phyloP scores from a whole-genome alignment of 2,888 invertebrate species.

The Alitta virens region DNA sequence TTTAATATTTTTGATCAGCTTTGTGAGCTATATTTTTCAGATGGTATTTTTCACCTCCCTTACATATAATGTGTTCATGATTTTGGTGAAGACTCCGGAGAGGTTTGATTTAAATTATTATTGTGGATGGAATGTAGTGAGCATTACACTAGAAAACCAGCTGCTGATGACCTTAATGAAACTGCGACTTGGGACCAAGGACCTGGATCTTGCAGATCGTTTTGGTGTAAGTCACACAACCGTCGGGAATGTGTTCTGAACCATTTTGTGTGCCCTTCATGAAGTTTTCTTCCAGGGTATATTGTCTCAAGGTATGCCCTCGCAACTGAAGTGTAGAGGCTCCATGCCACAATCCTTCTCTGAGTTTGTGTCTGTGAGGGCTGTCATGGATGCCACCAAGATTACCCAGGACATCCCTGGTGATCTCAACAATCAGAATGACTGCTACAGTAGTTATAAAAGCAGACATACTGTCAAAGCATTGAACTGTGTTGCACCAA shows the following conservation, averaged over 20 bases:
- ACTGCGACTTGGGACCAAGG: background rate
- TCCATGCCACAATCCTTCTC: conserved; percentile 5
- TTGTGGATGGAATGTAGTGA: background rate
- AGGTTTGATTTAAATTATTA: conserved; percentile 2
- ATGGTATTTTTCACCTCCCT: too few species aligned
- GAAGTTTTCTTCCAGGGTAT: background rate
- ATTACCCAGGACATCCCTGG: conserved; percentile 10
- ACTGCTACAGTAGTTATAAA: conserved; percentile 11
- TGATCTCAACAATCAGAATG: background rate
- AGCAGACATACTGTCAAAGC: conserved; percentile 13
- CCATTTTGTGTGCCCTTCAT: background rate
- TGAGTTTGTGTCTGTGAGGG: conserved; percentile 2
- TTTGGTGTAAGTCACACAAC: conserved; percentile 3
- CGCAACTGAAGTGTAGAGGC: conserved; percentile 11
- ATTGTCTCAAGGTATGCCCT: background rate
- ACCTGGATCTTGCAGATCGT: conserved; percentile 7
- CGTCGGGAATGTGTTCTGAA: background rate
- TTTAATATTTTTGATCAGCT: too few species aligned
- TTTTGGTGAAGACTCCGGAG: too few species aligned
- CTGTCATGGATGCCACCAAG: conserved; percentile 17
- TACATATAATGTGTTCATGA: too few species aligned
- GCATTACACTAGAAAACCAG: background rate
- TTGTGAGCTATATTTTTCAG: too few species aligned
- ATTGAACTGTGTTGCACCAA: conserved; percentile 14
- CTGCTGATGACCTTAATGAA: conserved; percentile 10